Base-by-base conservation (phyloP, 1,140 invertebrate species). In the Octopus sinensis region DNA sequence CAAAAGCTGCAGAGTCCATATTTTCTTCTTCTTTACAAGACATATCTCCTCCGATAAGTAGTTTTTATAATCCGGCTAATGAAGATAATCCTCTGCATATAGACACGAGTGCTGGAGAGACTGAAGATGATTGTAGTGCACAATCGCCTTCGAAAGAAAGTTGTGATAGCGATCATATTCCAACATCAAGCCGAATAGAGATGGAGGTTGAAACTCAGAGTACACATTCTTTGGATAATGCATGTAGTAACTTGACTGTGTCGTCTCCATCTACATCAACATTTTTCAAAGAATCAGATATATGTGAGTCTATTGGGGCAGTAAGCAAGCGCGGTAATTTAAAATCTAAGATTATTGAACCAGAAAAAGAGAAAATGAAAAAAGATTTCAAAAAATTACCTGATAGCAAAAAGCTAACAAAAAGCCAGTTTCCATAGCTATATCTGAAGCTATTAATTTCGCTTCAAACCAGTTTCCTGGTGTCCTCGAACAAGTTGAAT, bases 1-100 rank as follows among this genome's bases (percentile, higher is more conserved):
- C 91, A 6, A 87, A 90, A 86, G 91, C 91, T 51, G 89, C 90
- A 43, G 88, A 91, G 82, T 91, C 90, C 1, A 90, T 91, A 79
- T 91, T 91, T 83, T 86, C 87, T 10, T 81, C 83, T 43, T 83
- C 84, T 5, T 77, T 73, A 10, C 80, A 77, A 5, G 87, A 88
- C 23, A 86, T 88, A 13, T 85, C 86, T n/a, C 85, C 86, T 68
- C 84, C 86, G 6, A 84, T 83, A 73, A 83, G 82, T 23, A 83
- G 84, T 13, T 89, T 86, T 82, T 87, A 87, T 84, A 87, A 87
- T 81, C 84, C 85, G 62, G 88, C 87, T 10, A 86, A 88, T 86
- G 87, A 89, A 76, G 88, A 89, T 83, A 87, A 89, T 82, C 88
- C 87, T 13, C 84, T 90, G 10, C 87, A 88, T 75, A 90, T 90